phyloP scores from a whole-genome alignment of 2,888 invertebrate genomes.

The Buathra laborator region DNA sequence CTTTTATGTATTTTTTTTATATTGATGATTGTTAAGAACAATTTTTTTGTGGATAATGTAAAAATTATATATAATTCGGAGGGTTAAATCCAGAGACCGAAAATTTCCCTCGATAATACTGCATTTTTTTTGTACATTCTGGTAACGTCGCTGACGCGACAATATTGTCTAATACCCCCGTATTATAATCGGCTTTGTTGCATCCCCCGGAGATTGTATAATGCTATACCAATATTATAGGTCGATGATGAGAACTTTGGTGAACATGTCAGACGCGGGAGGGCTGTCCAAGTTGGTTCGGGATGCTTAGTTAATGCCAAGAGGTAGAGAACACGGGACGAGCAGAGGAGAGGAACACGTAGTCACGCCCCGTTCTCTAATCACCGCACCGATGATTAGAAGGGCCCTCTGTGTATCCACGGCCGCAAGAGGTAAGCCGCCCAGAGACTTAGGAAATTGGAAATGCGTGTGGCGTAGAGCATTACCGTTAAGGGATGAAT shows the following conservation, averaged over 20 bases:
- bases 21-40: too few species aligned
- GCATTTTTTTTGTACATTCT: background rate
- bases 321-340: conserved; percentile 57
- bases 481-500: conserved; percentile 13
- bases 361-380: conserved; percentile 58
- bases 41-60: background rate
- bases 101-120: background rate
- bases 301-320: conserved; percentile 30
- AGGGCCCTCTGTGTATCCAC: conserved; percentile 38
- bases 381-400: conserved; percentile 59
- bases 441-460: conserved; percentile 46
- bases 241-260: conserved; percentile 24
- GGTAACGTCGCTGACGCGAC: background rate
- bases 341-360: conserved; percentile 58
- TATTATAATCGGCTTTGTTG: conserved; percentile 10
- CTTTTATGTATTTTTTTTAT: too few species aligned
- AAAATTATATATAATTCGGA: background rate
- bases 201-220: conserved; percentile 4
- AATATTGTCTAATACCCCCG: background rate
- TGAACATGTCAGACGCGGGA: conserved; percentile 31
- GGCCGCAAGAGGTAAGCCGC: conserved; percentile 40
- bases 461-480: conserved; percentile 38
- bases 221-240: conserved; percentile 12
- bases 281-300: conserved; percentile 37
- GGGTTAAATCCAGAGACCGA: background rate